phyloP scores from a whole-genome alignment of 2,888 invertebrate species.

The Plagodis pulveraria region DNA sequence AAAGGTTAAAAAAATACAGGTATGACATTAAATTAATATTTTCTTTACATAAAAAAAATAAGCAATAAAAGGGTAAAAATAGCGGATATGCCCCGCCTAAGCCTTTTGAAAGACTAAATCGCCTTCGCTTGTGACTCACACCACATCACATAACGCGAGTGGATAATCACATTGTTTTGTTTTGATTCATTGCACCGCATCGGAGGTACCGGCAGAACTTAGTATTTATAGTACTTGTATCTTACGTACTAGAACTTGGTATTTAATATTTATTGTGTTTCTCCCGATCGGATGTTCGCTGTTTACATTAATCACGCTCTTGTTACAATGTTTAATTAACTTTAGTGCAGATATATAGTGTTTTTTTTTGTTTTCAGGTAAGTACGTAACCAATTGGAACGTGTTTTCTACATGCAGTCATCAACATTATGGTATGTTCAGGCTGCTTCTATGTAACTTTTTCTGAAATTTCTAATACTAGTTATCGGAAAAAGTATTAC shows the following conservation, averaged over 20 bases:
- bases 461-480: too few species aligned
- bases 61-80: too few species aligned
- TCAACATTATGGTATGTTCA: too few species aligned
- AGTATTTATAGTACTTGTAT: conserved; percentile 68
- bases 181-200: conserved; percentile 80
- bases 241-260: not conserved
- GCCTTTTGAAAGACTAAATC: conserved; percentile 4
- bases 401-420: too few species aligned
- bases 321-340: conserved; percentile 38
- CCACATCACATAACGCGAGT: conserved; percentile 59
- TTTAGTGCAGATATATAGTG: conserved; percentile 16
- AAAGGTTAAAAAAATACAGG: too few species aligned
- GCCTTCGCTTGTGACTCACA: conserved; percentile 40
- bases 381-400: conserved; percentile 3
- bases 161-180: conserved; percentile 84
- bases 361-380: conserved; percentile 24
- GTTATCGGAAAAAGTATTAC: too few species aligned
- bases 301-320: conserved; percentile 44
- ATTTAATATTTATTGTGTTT: conserved; percentile 54
- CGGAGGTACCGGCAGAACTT: conserved; percentile 68
- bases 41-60: too few species aligned
- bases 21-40: too few species aligned
- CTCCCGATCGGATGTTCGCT: conserved; percentile 66
- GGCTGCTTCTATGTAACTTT: too few species aligned
- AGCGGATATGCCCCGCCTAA: too few species aligned